Evolutionary conservation across 1,140 invertebrate genomes (phyloP), one percentile per base, ranked within the genome.

Genomic region (Heliconius eleuchia): DNA sequence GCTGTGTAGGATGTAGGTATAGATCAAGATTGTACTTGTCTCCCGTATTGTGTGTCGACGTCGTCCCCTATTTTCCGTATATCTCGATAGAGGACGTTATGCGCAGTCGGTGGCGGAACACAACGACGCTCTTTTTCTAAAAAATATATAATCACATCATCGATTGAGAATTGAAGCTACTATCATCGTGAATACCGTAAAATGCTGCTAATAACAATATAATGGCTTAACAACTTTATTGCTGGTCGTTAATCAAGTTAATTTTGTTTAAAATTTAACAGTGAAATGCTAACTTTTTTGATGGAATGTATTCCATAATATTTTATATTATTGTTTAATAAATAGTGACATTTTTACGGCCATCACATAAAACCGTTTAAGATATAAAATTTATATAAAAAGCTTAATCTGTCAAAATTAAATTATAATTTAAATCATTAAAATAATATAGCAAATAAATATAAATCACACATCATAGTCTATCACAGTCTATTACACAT

Each of bases 401-500:
- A 27, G 0, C 23, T 66, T 16, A 3, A 30, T 30, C 23, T 30
- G n/a, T 66, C 60, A 66, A 66, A 66, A 27, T 27, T 11, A 30
- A 66, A 66, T 3, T 66, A 27, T 30, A 30, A 72, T 39, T 72
- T 9, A 13, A 72, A 72, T 72, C 6, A 72, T 42, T 42, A 71
- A 71, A 57, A 23, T 52, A 57, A 57, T 0, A 57, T 57, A 57
- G 5, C n/a, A 57, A 34, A 71, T 71, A 71, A 71, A 71, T 19
- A 39, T 27, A 72, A 39, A 72, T 72, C 30, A 72, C 8, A 72
- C 8, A n/a, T 39, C 18, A 72, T 39, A 16, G 34, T 71, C 30
- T 37, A 39, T 34, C 30, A 71, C 30, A 72, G 71, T 72, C 71
- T 72, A 77, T 77, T 77, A 77, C 75, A 42, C 6, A 52, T 9